Base-by-base conservation (phyloP, 2,797 vertebrate genomes). In the Spondyliosoma cantharus region DNA sequence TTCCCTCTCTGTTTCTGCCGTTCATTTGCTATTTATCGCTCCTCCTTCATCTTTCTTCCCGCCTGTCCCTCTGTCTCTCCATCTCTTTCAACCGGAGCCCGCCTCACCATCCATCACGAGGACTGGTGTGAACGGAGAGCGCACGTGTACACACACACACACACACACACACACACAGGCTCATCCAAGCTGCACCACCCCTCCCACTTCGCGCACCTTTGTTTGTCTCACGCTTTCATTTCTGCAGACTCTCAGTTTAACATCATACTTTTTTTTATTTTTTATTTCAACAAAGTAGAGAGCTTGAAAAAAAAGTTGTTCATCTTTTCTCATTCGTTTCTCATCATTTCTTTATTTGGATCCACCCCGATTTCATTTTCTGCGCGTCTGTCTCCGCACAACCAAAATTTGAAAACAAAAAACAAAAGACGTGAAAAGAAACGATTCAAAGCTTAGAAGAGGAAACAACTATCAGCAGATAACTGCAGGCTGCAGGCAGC, bases 11-110 rank as follows among this genome's bases (percentile, higher is more conserved):
- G 73, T 82, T 72, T 71, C 73, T 74, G 62, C 74, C 59, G 29
- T 80, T 87, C 77, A 80, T 90, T 89, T 86, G 79, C 80, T 80
- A 72, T 91, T 87, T 86, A 86, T 83, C 24, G 29, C 80, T 71
- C 52, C 84, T 82, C 62, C 85, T 86, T 87, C 57, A 76, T 91
- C 83, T 88, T 90, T 71, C 58, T 77, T 82, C 80, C 57, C 37
- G 43, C 76, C 63, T 53, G 71, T 88, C 83, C 78, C 73, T 78
- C 71, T 60, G 80, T 86, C 84, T 87, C 68, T 90, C 80, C 60
- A 80, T 86, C 78, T 79, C 66, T 69, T 84, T 88, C 80, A 76
- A 56, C 74, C 12, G 0, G 19, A 61, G 52, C 50, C 46, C 2
- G 58, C 71, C 59, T 89, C 50, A 2, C 84, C 78, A 89, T 92